Evolutionary conservation across 2,797 vertebrate species (phyloP).

Genomic region (Trematomus bernacchii): DNA sequence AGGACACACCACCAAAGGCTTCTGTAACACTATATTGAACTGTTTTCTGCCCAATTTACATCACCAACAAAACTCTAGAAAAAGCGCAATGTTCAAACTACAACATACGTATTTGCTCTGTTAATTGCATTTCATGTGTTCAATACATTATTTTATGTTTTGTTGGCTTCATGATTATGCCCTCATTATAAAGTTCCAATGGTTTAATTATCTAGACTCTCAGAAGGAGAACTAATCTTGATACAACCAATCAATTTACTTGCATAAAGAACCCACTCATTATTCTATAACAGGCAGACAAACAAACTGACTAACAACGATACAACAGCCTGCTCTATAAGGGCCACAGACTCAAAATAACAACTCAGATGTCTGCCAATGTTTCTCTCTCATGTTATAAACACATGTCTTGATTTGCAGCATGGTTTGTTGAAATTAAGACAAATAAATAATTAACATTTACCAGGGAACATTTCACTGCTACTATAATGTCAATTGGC

Average conservation of each 20-base stretch:
- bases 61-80: slow-evolving; percentile 3
- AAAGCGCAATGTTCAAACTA: background rate
- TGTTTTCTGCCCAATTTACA: slow-evolving; percentile 15
- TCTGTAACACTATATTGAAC: background rate
- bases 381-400: background rate
- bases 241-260: background rate
- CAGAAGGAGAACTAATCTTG: background rate
- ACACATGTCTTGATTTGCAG: background rate
- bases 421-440: background rate
- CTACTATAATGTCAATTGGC: background rate
- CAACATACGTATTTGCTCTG: background rate
- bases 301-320: background rate
- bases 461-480: background rate
- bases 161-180: background rate
- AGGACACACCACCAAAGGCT: slow-evolving; percentile 33
- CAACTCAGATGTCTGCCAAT: background rate
- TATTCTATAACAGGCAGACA: too few species aligned
- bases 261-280: background rate
- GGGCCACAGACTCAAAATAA: background rate
- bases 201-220: background rate
- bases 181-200: background rate
- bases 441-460: background rate
- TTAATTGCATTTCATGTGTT: background rate
- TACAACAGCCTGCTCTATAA: background rate
- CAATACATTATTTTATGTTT: background rate